phyloP scores from a whole-genome alignment of 2,888 invertebrate species.

The Drosophila imparisetae region DNA sequence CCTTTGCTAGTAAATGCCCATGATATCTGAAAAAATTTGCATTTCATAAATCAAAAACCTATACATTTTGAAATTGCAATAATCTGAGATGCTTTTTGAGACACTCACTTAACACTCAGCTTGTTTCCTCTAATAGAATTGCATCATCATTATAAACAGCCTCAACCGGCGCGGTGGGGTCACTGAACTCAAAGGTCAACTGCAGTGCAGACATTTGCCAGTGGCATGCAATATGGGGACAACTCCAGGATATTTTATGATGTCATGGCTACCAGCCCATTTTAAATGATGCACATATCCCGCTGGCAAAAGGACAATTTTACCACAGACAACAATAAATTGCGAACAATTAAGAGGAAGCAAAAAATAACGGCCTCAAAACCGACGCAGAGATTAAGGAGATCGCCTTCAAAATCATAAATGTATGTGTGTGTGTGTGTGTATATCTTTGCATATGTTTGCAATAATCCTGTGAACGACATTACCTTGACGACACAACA shows the following conservation, averaged over 20 bases:
- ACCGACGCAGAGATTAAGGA: constrained; percentile 31
- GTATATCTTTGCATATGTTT: neutral
- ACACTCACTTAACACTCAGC: neutral
- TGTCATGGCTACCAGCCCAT: constrained; percentile 59
- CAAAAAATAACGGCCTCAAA: constrained; percentile 5
- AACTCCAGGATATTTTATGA: constrained; percentile 47
- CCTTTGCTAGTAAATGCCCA: neutral
- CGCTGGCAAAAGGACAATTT: constrained; percentile 31
- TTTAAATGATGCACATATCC: constrained; percentile 19
- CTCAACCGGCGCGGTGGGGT: constrained; percentile 25
- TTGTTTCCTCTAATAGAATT: constrained; percentile 21
- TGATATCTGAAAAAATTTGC: neutral
- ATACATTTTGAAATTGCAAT: neutral
- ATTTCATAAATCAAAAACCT: neutral
- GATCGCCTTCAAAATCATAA: constrained; percentile 21
- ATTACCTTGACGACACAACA: constrained; percentile 76
- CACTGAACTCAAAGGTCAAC: constrained; percentile 72
- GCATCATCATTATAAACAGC: constrained; percentile 50
- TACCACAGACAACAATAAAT: constrained; percentile 27
- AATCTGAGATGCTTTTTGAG: neutral
- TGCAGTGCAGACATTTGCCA: constrained; percentile 44
- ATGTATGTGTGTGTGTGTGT: neutral
- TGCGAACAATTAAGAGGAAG: constrained; percentile 35
- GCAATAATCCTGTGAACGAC: constrained; percentile 71
- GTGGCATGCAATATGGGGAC: constrained; percentile 16